These are phyloP conservation scores for Psammodynastes pulverulentus DNA, from an alignment of 2,113 vertebrate species.

Conservation along the genomic window DNA sequence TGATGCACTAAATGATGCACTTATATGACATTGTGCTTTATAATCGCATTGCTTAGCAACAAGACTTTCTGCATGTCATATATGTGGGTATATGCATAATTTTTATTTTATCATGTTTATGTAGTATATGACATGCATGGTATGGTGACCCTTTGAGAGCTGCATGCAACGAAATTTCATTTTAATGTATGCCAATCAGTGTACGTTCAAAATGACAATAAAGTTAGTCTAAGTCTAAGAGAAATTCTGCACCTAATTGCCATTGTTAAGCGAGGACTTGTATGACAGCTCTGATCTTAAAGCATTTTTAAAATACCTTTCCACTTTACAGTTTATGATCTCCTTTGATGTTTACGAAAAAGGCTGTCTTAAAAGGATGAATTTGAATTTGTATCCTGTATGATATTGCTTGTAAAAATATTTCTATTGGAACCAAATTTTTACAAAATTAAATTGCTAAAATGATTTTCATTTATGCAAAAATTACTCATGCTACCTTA, in stretches of 20 bases:
- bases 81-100: no score
- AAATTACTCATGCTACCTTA: neutral
- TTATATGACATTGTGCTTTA: neutral
- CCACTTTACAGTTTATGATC: neutral
- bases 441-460: neutral
- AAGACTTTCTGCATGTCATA: no score
- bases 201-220: no score
- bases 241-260: neutral
- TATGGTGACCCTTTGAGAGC: no score
- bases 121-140: no score
- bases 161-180: no score
- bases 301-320: neutral
- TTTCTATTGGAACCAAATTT: neutral
- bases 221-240: neutral
- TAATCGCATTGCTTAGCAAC: neutral
- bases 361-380: neutral
- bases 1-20: neutral
- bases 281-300: neutral
- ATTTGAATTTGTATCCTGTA: neutral
- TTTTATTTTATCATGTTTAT: no score
- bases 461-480: neutral
- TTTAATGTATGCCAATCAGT: no score
- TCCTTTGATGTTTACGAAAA: neutral
- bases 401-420: neutral
- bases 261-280: neutral